These are phyloP conservation scores for Equus quagga DNA, from an alignment of 2,113 vertebrate species.

Conservation along the genomic window DNA sequence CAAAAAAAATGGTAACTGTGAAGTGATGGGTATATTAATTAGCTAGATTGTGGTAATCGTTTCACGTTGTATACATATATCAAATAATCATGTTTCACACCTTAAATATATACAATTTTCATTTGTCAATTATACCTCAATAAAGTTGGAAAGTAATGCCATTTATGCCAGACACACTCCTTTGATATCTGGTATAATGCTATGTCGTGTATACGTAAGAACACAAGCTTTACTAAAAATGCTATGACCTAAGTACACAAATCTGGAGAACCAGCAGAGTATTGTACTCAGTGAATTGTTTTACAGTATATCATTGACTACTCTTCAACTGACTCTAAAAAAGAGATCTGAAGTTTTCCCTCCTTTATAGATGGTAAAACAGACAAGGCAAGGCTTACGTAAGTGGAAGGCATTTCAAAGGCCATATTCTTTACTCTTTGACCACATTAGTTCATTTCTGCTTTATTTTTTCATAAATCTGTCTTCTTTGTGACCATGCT, in stretches of 20 bases:
- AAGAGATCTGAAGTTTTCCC: background rate
- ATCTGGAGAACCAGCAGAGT: background rate
- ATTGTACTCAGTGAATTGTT: background rate
- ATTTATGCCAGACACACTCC: background rate
- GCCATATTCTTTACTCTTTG: constrained; percentile 25
- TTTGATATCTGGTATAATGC: background rate
- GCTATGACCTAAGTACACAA: background rate
- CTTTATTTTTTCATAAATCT: constrained; percentile 46
- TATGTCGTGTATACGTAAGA: background rate
- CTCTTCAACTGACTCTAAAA: background rate
- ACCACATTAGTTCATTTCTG: background rate
- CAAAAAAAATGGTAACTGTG: background rate
- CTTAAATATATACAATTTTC: background rate
- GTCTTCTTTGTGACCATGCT: background rate
- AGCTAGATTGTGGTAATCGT: background rate
- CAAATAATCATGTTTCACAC: background rate
- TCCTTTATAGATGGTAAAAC: background rate
- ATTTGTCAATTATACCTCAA: background rate
- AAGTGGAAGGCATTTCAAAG: constrained; percentile 24
- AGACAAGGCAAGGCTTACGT: background rate
- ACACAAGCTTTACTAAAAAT: background rate
- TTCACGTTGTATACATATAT: background rate
- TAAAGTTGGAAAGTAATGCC: background rate
- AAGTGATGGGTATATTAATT: background rate
- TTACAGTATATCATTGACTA: background rate